Evolutionary conservation across 2,888 invertebrate species (phyloP).

Genomic region (Lagria hirta): DNA sequence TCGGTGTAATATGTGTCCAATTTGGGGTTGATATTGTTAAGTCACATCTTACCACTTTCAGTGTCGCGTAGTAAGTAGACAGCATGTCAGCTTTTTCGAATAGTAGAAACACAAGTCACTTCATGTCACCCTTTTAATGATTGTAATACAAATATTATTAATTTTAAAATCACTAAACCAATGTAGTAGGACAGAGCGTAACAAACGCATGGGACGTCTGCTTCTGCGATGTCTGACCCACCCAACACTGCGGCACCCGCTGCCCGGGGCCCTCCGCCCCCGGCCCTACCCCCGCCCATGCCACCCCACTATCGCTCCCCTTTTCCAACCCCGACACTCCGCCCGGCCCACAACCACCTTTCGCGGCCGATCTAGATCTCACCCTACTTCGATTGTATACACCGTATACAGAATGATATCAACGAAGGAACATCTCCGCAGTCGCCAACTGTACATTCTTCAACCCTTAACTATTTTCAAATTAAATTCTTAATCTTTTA

Average conservation of each 20-base stretch:
- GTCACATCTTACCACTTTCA: constrained; percentile 33
- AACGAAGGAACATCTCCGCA: no score
- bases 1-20: constrained; percentile 16
- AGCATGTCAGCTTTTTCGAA: constrained; percentile 30
- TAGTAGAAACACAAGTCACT: constrained; percentile 20
- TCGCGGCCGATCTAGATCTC: constrained; percentile 29
- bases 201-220: constrained; percentile 41
- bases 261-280: constrained; percentile 53
- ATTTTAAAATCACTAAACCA: constrained; percentile 26
- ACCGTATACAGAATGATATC: constrained; percentile 12
- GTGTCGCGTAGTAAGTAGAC: constrained; percentile 21
- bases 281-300: constrained; percentile 52
- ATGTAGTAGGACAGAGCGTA: constrained; percentile 26
- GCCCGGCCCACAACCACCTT: constrained; percentile 39
- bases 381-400: constrained; percentile 26
- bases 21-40: constrained; percentile 10
- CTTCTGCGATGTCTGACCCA: constrained; percentile 55
- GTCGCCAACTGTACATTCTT: no score
- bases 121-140: no score
- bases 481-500: no score
- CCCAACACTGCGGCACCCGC: constrained; percentile 56
- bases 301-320: constrained; percentile 52
- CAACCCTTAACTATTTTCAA: no score
- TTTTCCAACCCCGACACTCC: constrained; percentile 37
- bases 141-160: constrained; percentile 10